phyloP scores from a whole-genome alignment of 2,797 vertebrate genomes.

The Iguana delicatissima region DNA sequence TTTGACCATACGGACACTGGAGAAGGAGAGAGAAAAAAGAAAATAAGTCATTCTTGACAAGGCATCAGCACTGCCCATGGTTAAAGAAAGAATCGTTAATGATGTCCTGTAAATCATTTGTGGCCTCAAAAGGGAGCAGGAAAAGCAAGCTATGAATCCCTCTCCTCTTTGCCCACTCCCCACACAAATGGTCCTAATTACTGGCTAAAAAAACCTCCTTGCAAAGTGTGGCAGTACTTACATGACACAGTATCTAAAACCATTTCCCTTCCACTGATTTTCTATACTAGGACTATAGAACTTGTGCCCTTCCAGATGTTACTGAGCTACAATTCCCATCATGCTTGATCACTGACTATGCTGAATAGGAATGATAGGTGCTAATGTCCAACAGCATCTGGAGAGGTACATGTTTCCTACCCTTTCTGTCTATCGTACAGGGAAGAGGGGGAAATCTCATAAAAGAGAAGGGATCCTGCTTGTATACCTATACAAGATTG shows the following conservation, averaged over 20 bases:
- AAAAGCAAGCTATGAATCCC: constrained; percentile 32
- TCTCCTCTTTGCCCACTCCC: constrained; percentile 17
- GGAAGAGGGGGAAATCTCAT: background rate
- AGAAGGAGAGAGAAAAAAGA: constrained; percentile 75
- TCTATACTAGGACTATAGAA: background rate
- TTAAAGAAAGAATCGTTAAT: constrained; percentile 69
- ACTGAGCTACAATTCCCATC: background rate
- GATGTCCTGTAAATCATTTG: constrained; percentile 69
- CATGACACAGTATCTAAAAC: constrained; percentile 62
- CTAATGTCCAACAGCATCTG: background rate
- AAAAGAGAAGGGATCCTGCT: background rate
- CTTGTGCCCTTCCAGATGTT: background rate
- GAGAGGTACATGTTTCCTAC: background rate
- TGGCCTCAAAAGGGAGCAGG: constrained; percentile 65
- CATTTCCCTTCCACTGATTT: constrained; percentile 45
- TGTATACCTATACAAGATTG: background rate
- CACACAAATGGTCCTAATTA: constrained; percentile 77
- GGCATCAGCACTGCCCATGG: constrained; percentile 42
- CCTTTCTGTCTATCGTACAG: background rate
- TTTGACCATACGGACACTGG: constrained; percentile 90
- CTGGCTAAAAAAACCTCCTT: constrained; percentile 70
- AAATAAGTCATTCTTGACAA: constrained; percentile 67
- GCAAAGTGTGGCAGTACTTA: constrained; percentile 69
- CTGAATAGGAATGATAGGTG: background rate
- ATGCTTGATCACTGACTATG: background rate